phyloP scores from a whole-genome alignment of 2,113 vertebrate genomes.

The Callospermophilus lateralis region DNA sequence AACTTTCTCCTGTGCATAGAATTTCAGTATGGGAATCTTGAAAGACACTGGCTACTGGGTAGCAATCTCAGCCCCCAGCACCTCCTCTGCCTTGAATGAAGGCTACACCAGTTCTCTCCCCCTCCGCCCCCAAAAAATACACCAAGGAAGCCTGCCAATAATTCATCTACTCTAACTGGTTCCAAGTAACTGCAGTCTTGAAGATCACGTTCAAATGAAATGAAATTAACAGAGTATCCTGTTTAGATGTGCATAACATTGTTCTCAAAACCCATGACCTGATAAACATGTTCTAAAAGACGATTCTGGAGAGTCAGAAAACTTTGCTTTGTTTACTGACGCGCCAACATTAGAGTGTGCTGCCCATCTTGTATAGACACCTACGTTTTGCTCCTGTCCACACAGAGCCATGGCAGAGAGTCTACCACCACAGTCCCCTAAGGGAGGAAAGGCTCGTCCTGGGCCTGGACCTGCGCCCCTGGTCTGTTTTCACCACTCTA shows the following conservation, averaged over 20 bases:
- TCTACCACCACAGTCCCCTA: neutral
- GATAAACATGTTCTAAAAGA: neutral
- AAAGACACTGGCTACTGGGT: constrained; percentile 80
- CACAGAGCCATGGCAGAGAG: neutral
- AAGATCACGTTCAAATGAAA: constrained; percentile 27
- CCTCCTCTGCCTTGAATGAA: constrained; percentile 81
- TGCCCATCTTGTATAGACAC: neutral
- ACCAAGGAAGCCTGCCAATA: constrained; percentile 70
- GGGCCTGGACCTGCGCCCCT: neutral
- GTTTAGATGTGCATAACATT: neutral
- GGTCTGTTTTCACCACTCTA: constrained; percentile 1
- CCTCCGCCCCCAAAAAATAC: too few relatives aligned
- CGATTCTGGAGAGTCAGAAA: neutral
- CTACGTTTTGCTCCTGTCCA: neutral
- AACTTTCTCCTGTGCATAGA: constrained; percentile 59
- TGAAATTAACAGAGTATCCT: neutral
- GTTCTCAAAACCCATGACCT: neutral
- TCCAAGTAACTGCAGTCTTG: constrained; percentile 66
- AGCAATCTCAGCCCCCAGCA: constrained; percentile 78
- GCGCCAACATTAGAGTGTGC: neutral
- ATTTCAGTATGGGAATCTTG: constrained; percentile 65
- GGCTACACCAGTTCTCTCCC: constrained; percentile 74
- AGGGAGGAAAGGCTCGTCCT: neutral
- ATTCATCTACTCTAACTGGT: constrained; percentile 60
- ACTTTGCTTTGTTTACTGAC: neutral